Percentiles rank a stretch among this genome's conserved stretches.
phyloP scores from a whole-genome alignment of 2,888 invertebrate genomes.

The Clostera curtula region DNA sequence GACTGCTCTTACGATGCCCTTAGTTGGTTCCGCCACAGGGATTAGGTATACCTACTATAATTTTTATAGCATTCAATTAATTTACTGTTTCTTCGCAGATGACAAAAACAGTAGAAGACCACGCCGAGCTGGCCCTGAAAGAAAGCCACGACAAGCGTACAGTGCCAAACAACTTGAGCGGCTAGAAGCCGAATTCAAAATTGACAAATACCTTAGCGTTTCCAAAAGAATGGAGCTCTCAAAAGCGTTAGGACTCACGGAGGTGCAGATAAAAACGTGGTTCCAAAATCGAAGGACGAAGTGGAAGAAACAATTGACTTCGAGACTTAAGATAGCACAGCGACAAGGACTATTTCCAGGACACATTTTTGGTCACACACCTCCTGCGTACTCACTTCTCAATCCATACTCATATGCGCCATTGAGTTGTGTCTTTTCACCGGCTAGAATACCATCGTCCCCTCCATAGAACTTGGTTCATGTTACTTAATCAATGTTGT shows the following conservation, averaged over 20 bases:
- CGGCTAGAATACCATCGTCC: slow-evolving; percentile 64
- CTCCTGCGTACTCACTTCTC: slow-evolving; percentile 77
- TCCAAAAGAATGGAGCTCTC: slow-evolving; percentile 96
- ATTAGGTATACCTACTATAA: no score
- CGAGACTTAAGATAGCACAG: slow-evolving; percentile 91
- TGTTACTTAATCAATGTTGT: no score
- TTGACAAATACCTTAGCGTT: slow-evolving; percentile 96
- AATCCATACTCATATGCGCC: slow-evolving; percentile 78
- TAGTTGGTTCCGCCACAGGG: no score
- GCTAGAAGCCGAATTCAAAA: slow-evolving; percentile 94
- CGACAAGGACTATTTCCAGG: slow-evolving; percentile 85
- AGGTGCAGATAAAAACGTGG: slow-evolving; percentile 98
- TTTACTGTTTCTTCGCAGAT: slow-evolving; percentile 63
- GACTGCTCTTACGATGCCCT: no score
- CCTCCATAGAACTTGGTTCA: slow-evolving; percentile 36
- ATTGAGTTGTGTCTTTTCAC: slow-evolving; percentile 75
- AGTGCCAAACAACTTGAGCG: slow-evolving; percentile 94
- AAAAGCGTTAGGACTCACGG: slow-evolving; percentile 89
- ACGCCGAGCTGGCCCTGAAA: slow-evolving; percentile 90
- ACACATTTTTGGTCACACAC: slow-evolving; percentile 78
- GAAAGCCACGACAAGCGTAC: slow-evolving; percentile 97
- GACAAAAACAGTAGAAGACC: slow-evolving; percentile 88
- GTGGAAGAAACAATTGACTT: slow-evolving; percentile 97
- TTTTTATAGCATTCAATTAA: no score
- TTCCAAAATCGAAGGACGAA: slow-evolving; percentile 96